Base-by-base conservation (phyloP, 2,797 vertebrate genomes). In the Alcedo quadribrachys region DNA sequence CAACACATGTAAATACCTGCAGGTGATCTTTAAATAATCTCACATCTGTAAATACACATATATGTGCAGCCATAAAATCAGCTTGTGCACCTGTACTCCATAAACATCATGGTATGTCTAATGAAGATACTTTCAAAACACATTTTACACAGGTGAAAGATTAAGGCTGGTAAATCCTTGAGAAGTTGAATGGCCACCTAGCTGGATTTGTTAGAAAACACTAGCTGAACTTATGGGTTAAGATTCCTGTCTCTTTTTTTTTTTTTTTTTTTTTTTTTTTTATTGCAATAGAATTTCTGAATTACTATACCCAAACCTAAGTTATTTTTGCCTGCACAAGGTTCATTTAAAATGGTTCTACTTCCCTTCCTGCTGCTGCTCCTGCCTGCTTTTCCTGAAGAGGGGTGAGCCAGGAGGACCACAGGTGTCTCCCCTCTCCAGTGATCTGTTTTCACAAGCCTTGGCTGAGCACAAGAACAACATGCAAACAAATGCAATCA, bases 351-450 rank as follows among this genome's bases (percentile, higher is more conserved):
- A 82, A 63, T 0, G 1, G 18, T 51, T 54, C 40, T 57, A 6
- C 10, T 65, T 54, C 74, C 17, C 42, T 40, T 16, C 3, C 10
- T 30, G 24, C 12, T 3, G 1, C 19, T 65, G 53, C 15, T 42
- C 14, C 13, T 3, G 0, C 3, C 43, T 71, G 46, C 46, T 57
- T 22, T 37, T 3, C n/a, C 11, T 28, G 17, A 20, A 12, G 1
- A 42, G 5, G 12, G 9, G 2, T 62, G 54, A 90, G 8, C 8
- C 15, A 7, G 33, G 17, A 53, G 16, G 12, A 33, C 3, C 1
- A 1, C 0, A 1, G 11, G 4, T 55, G 40, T 12, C 30, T 63
- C 4, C 5, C 9, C 2, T 40, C 27, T 33, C 37, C 24, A 24
- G 22, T 3, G 3, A 28, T 19, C 9, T 8, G 5, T 2, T 42